Evolutionary conservation across 2,888 invertebrate genomes (phyloP), one percentile per base, ranked within the genome.

Genomic region (Pimpla rufipes): DNA sequence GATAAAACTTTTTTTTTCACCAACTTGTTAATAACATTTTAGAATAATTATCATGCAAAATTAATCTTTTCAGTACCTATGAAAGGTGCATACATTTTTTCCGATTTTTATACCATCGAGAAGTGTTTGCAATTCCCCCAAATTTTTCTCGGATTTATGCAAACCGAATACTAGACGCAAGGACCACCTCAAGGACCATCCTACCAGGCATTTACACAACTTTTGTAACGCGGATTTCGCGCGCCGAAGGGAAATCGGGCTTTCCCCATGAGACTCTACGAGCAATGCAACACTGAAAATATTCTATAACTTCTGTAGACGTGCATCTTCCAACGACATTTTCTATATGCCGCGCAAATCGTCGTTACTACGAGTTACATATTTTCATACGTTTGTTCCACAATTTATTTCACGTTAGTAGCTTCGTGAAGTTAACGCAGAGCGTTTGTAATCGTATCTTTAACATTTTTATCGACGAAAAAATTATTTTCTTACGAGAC

Each of bases 131-230:
- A n/a, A n/a, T n/a, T n/a, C n/a, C n/a, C n/a, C n/a, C n/a, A n/a
- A n/a, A n/a, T n/a, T n/a, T n/a, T n/a, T n/a, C n/a, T n/a, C n/a
- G n/a, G n/a, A n/a, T n/a, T n/a, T n/a, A n/a, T n/a, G n/a, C n/a
- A n/a, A n/a, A n/a, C n/a, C n/a, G n/a, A n/a, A n/a, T n/a, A n/a
- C n/a, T n/a, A n/a, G n/a, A n/a, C n/a, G n/a, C n/a, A n/a, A n/a
- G n/a, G n/a, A n/a, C n/a, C n/a, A n/a, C n/a, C n/a, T n/a, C n/a
- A n/a, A n/a, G n/a, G n/a, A n/a, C n/a, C n/a, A n/a, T n/a, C n/a
- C n/a, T n/a, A n/a, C n/a, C n/a, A 10, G 52, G 66, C 29, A 67
- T 76, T 67, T 66, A 67, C 55, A 16, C 23, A 2, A n/a, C n/a
- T 52, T 64, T 67, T 76, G 23, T 52, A 52, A 66, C 35, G 52